A percentile compares a stretch with the other conserved stretches of the same genome.
phyloP scores from a whole-genome alignment of 2,888 invertebrate species.

The Clepsis dumicolana region DNA sequence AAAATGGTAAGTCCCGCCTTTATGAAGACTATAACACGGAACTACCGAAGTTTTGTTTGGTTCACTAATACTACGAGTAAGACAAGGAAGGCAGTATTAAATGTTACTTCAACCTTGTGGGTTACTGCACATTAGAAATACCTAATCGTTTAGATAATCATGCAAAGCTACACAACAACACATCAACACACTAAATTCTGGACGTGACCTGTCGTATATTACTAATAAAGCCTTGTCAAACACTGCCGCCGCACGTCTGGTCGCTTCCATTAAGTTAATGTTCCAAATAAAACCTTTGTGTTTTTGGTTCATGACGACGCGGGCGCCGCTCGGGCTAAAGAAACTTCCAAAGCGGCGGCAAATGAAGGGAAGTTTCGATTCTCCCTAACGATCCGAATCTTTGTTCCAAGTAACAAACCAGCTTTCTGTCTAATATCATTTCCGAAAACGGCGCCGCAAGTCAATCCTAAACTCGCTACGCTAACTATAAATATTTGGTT shows the following conservation, averaged over 20 bases:
- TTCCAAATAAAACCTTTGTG: slow-evolving; percentile 80
- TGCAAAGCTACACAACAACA: neutral
- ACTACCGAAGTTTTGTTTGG: slow-evolving; percentile 2
- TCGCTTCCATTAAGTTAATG: slow-evolving; percentile 78
- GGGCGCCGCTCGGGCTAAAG: slow-evolving; percentile 58
- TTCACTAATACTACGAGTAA: neutral
- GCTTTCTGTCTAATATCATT: slow-evolving; percentile 62
- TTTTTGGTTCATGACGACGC: slow-evolving; percentile 73
- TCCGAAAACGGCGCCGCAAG: slow-evolving; percentile 50
- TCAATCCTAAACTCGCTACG: slow-evolving; percentile 21
- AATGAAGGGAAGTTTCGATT: slow-evolving; percentile 67
- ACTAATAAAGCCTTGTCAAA: slow-evolving; percentile 67
- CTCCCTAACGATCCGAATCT: slow-evolving; percentile 58
- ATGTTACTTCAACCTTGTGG: neutral
- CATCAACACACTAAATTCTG: slow-evolving; percentile 25
- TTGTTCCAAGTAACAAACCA: slow-evolving; percentile 60
- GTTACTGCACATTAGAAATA: neutral
- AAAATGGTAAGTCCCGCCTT: slow-evolving; percentile 16
- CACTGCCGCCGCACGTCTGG: slow-evolving; percentile 65
- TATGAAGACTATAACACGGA: slow-evolving; percentile 18
- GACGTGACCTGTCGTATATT: slow-evolving; percentile 48
- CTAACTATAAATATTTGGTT: no score
- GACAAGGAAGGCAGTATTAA: neutral
- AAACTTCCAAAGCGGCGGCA: slow-evolving; percentile 52
- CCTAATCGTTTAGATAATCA: neutral